Base-by-base conservation (phyloP, 2,888 invertebrate species). In the Cancer borealis region DNA sequence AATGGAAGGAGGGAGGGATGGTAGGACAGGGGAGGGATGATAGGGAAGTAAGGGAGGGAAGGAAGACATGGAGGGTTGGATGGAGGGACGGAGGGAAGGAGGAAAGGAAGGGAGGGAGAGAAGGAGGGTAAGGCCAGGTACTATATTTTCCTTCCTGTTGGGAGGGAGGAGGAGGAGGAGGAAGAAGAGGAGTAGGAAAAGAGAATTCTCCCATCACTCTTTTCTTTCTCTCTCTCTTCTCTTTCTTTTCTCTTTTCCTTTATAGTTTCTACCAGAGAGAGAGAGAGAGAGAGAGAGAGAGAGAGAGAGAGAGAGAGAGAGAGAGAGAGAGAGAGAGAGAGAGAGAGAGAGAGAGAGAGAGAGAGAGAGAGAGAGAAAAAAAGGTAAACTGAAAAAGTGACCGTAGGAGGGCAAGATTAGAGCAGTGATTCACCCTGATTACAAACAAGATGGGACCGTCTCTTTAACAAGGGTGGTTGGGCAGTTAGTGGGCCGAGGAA, bases 381-480 rank as follows among this genome's bases (percentile, higher is more conserved):
- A 30, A 79, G 79, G 79, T 66, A 79, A 30, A 12, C 30, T 26
- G 79, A 3, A 30, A 30, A 30, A 30, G 3, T 79, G 79, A 79
- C 79, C 79, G 30, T 30, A 12, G 79, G 26, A 79, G 26, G 26
- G 6, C 66, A 30, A 79, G 79, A 79, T 79, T 79, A 79, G 12
- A n/a, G 79, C 79, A 17, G 79, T 79, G 79, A 79, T 79, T 79
- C 30, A 39, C 8, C 14, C 30, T 79, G 79, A 79, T 79, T 79
- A 79, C 79, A 79, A 79, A 79, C 79, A 79, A 79, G 79, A 30
- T 79, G 79, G 79, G 79, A 30, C 79, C 79, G 79, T 26, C 30
- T 79, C 79, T 79, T 79, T 79, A 79, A 79, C 79, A 79, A 79
- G 79, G 79, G 79, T 79, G 79, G 79, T 79, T 79, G 79, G 79